Evolutionary conservation across 1,140 invertebrate genomes (phyloP), one percentile per base, ranked within the genome.

Genomic region (Pantala flavescens): DNA sequence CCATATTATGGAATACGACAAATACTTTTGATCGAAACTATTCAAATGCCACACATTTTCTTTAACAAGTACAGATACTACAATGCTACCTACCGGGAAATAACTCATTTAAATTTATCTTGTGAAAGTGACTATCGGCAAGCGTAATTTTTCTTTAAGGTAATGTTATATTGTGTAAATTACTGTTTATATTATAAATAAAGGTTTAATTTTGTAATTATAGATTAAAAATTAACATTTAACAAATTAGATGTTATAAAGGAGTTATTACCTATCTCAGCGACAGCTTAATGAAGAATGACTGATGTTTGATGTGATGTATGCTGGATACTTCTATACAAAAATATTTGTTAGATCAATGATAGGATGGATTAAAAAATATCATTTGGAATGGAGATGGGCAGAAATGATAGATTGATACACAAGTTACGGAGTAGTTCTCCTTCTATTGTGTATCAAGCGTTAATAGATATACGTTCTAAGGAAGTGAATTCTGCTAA

Each of bases 401-500:
- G 49, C n/a, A 63, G 12, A 21, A 63, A 63, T 63, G 49, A 63
- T 21, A 63, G n/a, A 21, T 21, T 63, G 14, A 21, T 63, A 14
- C 49, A 63, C 1, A 63, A 63, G 12, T 63, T 63, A 21, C 49
- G 49, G 12, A 19, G 49, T 63, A 19, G 16, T 19, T 63, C 49
- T 19, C 49, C 49, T 63, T 63, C 16, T 7, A 14, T 63, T 21
- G 49, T 63, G n/a, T 63, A 63, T 63, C 49, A 63, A 21, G n/a
- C 49, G 49, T 21, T 63, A 63, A 21, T 63, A 63, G 49, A 63
- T 3, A 63, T 63, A 16, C 49, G 49, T 14, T 3, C 49, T 16
- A 63, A 63, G n/a, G 49, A 63, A 63, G 49, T 63, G 49, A 63
- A 63, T 63, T 63, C 49, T 63, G 49, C 49, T 19, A 63, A 63